Percentiles rank a stretch among this genome's conserved stretches.
These are phyloP conservation scores for Bactericera cockerelli DNA, from an alignment of 1,140 invertebrate genomes.

Conservation along the genomic window DNA sequence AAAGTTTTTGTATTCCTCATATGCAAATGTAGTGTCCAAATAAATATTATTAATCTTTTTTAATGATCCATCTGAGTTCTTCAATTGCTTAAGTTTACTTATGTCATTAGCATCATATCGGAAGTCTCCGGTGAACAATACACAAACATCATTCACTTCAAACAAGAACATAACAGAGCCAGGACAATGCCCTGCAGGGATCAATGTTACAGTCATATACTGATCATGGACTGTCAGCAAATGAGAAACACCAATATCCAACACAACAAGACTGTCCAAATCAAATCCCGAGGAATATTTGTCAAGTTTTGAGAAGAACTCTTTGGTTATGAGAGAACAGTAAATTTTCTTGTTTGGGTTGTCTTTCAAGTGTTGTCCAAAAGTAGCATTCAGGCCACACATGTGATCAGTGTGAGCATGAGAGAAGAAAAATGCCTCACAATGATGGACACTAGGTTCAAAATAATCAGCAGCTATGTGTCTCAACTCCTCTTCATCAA, in stretches of 20 bases:
- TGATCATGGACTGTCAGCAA: slow-evolving; percentile 23
- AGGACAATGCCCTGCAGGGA: slow-evolving; percentile 52
- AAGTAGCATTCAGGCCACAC: slow-evolving; percentile 33
- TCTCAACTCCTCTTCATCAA: not conserved
- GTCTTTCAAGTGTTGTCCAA: slow-evolving; percentile 22
- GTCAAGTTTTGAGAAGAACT: slow-evolving; percentile 22
- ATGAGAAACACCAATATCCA: slow-evolving; percentile 24
- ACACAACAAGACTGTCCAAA: slow-evolving; percentile 24
- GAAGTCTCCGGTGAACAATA: slow-evolving; percentile 58
- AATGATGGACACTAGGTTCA: slow-evolving; percentile 18
- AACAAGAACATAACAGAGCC: slow-evolving; percentile 61
- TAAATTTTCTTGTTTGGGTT: slow-evolving; percentile 25
- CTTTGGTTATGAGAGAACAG: slow-evolving; percentile 28
- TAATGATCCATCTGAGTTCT: slow-evolving; percentile 30
- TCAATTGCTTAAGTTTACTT: slow-evolving; percentile 36
- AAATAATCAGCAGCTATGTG: slow-evolving; percentile 9
- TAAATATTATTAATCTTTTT: slow-evolving; percentile 44
- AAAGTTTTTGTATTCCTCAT: slow-evolving; percentile 33
- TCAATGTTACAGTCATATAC: slow-evolving; percentile 36
- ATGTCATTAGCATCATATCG: slow-evolving; percentile 37
- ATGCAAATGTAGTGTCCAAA: slow-evolving; percentile 53
- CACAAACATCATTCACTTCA: slow-evolving; percentile 30
- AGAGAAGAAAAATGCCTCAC: slow-evolving; percentile 43
- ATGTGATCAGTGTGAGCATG: slow-evolving; percentile 53
- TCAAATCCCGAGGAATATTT: slow-evolving; percentile 13